A percentile compares a stretch with the other conserved stretches of the same genome.
Evolutionary conservation across 35 echinoderm and acorn worm genomes (phyloP).

Genomic region (Nesometra sesokonis): DNA sequence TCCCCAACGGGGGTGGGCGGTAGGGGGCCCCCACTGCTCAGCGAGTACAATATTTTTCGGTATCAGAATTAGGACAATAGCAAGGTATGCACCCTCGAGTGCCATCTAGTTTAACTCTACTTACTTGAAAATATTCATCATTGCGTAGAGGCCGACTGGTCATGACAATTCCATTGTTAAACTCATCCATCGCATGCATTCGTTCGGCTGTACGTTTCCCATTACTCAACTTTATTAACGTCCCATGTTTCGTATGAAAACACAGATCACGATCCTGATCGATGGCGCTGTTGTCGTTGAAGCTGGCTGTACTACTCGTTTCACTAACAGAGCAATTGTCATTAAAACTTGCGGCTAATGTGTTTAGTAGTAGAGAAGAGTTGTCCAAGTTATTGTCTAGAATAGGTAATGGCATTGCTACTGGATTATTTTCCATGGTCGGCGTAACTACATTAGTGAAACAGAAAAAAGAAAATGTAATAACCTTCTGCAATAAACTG

Average conservation of each 20-base stretch:
- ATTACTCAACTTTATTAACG: constrained; percentile 53
- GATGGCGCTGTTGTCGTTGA: not conserved
- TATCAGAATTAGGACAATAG: no score
- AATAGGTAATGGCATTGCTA: not conserved
- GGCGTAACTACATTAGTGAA: not conserved
- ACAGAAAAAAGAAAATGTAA: no score
- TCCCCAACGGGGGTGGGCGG: no score
- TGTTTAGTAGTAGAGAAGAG: not conserved
- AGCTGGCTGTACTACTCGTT: constrained; percentile 1
- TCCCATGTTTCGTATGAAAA: constrained; percentile 63
- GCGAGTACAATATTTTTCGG: no score
- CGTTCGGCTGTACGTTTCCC: constrained; percentile 45
- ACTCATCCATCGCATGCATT: constrained; percentile 78
- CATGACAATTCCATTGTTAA: constrained; percentile 95
- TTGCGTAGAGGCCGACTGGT: constrained; percentile 65
- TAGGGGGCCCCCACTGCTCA: no score
- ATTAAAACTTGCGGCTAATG: not conserved
- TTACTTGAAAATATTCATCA: constrained; percentile 97
- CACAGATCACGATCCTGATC: constrained; percentile 25
- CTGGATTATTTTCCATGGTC: not conserved
- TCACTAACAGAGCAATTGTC: constrained; percentile 21
- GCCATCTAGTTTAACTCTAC: no score
- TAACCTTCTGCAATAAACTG: no score
- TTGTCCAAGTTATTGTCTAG: not conserved
- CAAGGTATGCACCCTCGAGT: no score